Percentiles rank a stretch among this genome's conserved stretches.
phyloP scores from a whole-genome alignment of 2,797 vertebrate genomes.

The Ibycter americanus region DNA sequence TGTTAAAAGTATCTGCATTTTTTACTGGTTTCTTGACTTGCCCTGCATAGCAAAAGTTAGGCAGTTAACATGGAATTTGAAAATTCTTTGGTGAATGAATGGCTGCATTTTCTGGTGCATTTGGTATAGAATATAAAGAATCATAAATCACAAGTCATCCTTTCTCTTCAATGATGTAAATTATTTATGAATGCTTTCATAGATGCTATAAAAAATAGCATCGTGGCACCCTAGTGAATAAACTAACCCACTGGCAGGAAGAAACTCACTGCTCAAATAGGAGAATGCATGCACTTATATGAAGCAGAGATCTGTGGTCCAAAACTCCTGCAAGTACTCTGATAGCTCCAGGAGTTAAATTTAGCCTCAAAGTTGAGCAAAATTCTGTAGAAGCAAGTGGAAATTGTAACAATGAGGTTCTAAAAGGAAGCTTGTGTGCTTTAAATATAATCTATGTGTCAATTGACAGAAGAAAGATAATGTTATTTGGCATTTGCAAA shows the following conservation, averaged over 20 bases:
- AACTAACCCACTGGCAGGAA: background rate
- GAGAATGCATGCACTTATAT: background rate
- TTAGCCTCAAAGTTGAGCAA: background rate
- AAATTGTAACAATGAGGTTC: background rate
- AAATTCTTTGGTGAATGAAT: background rate
- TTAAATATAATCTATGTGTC: background rate
- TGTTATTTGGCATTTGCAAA: background rate
- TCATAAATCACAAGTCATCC: background rate
- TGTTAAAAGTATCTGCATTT: background rate
- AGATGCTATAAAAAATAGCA: background rate
- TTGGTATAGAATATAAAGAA: background rate
- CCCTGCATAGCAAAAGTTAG: background rate
- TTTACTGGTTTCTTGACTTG: background rate
- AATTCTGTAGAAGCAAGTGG: background rate
- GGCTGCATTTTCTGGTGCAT: background rate
- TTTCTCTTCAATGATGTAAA: background rate
- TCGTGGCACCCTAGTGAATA: background rate
- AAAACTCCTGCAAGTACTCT: background rate
- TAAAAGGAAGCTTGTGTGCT: background rate
- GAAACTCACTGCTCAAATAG: background rate
- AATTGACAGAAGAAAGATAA: background rate
- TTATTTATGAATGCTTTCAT: background rate
- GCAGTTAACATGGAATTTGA: background rate
- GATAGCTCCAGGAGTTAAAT: background rate
- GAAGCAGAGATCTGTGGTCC: background rate